phyloP scores from a whole-genome alignment of 1,140 invertebrate species.

The Rhyacophila brunnea region DNA sequence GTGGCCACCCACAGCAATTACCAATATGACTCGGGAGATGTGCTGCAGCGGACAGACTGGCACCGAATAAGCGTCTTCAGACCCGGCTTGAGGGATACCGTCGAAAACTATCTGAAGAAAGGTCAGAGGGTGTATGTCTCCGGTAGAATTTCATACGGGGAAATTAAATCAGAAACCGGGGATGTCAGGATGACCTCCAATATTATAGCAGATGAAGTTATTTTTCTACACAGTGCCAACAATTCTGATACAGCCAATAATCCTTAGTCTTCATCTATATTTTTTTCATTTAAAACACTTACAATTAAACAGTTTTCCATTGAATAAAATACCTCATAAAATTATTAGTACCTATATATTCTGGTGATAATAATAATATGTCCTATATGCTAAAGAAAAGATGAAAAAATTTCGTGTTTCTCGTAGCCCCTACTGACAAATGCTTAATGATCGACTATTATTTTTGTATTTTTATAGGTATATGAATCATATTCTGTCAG shows the following conservation, averaged over 20 bases:
- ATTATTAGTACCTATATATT: too few relatives aligned
- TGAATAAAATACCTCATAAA: too few relatives aligned
- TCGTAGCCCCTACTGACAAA: too few relatives aligned
- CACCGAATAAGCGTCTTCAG: conserved; percentile 87
- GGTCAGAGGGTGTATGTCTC: conserved; percentile 82
- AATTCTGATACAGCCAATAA: neutral
- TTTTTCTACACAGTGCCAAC: conserved; percentile 65
- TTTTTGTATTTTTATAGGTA: too few relatives aligned
- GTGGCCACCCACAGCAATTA: conserved; percentile 87
- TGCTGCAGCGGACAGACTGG: conserved; percentile 86
- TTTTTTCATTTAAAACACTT: too few relatives aligned
- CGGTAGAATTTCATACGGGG: conserved; percentile 82
- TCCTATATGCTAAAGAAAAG: too few relatives aligned
- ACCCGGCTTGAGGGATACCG: conserved; percentile 73
- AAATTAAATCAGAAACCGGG: conserved; percentile 79
- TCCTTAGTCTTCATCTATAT: too few relatives aligned
- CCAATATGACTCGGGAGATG: conserved; percentile 73
- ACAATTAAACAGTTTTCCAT: too few relatives aligned
- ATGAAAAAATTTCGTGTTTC: too few relatives aligned
- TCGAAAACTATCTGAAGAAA: conserved; percentile 79
- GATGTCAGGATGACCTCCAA: conserved; percentile 68
- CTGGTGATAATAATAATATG: too few relatives aligned
- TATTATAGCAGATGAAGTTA: conserved; percentile 83
- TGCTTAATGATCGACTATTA: too few relatives aligned
- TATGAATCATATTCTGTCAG: too few relatives aligned